Conservation (phyloP, 2,888 invertebrate genomes). For the Bhutanitis thaidina region DNA sequence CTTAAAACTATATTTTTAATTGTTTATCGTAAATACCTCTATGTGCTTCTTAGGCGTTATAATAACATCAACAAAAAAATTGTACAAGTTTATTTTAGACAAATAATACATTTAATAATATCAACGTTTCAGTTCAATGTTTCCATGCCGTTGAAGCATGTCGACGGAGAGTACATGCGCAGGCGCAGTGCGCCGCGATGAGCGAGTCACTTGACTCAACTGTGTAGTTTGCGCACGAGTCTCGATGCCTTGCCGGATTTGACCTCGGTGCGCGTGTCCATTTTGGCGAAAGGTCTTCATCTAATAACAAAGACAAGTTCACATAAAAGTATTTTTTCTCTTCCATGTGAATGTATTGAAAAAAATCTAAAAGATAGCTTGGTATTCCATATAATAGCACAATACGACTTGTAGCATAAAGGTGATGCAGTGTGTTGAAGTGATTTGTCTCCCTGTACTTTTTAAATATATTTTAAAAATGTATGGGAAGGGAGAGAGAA, state of each 20-base stretch:
- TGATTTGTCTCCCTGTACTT: too few relatives aligned
- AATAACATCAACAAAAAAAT: neutral
- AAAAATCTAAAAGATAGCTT: too few relatives aligned
- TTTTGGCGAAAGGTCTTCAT: conserved; percentile 61
- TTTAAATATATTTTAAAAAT: too few relatives aligned
- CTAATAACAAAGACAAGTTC: conserved; percentile 34
- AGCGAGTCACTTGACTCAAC: conserved; percentile 63
- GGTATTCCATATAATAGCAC: too few relatives aligned
- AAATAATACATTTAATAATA: conserved; percentile 19
- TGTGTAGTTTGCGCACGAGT: conserved; percentile 57
- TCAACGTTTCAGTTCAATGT: conserved; percentile 59
- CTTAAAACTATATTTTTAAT: too few relatives aligned
- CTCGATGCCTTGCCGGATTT: conserved; percentile 42
- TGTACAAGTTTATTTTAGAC: conserved; percentile 11
- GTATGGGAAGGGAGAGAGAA: too few relatives aligned
- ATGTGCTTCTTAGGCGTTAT: too few relatives aligned
- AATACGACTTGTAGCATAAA: too few relatives aligned
- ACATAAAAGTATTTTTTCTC: too few relatives aligned
- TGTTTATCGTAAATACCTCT: too few relatives aligned
- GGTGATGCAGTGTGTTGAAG: too few relatives aligned
- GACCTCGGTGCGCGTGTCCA: conserved; percentile 40
- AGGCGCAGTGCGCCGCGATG: conserved; percentile 63
- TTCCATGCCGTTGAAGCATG: conserved; percentile 65
- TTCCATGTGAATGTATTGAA: too few relatives aligned
- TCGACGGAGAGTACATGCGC: conserved; percentile 62